Conservation (phyloP, 2,797 vertebrate genomes). For the Prionace glauca region DNA sequence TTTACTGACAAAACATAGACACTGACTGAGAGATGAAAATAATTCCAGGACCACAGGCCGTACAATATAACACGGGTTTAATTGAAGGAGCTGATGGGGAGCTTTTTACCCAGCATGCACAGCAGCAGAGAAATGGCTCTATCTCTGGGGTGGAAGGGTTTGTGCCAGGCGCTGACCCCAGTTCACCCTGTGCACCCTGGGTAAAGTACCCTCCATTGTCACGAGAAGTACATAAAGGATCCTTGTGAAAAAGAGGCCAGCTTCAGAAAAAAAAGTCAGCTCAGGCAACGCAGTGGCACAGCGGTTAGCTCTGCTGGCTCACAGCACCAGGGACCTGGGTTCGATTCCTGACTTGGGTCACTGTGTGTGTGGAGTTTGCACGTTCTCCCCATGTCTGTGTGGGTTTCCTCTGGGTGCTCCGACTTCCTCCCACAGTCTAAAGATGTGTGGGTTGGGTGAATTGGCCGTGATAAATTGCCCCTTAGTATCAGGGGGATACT, state of each 20-base stretch:
- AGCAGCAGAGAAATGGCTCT: neutral
- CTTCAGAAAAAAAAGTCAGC: neutral
- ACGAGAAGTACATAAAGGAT: neutral
- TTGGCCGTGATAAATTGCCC: too few species aligned
- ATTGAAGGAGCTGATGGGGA: neutral
- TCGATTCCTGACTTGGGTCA: too few species aligned
- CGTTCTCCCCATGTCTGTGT: too few species aligned
- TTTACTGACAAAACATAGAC: neutral
- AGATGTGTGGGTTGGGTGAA: too few species aligned
- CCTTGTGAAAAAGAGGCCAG: neutral
- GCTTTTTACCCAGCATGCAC: neutral
- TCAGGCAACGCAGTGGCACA: neutral
- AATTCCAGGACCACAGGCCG: neutral
- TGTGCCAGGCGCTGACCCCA: neutral
- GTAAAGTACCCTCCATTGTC: neutral
- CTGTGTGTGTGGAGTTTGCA: too few species aligned
- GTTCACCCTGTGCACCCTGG: neutral
- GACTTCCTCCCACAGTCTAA: too few species aligned
- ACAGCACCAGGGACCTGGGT: too few species aligned
- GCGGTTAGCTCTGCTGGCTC: too few species aligned
- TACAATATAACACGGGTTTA: neutral
- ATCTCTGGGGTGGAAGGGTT: neutral
- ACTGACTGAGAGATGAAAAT: neutral
- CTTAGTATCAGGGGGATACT: too few species aligned
- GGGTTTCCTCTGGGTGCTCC: too few species aligned